A percentile compares a stretch with the other conserved stretches of the same genome.
These are phyloP conservation scores for Holothuria leucospilota DNA, from an alignment of 53 echinoderm and acorn worm genomes.

Conservation along the genomic window DNA sequence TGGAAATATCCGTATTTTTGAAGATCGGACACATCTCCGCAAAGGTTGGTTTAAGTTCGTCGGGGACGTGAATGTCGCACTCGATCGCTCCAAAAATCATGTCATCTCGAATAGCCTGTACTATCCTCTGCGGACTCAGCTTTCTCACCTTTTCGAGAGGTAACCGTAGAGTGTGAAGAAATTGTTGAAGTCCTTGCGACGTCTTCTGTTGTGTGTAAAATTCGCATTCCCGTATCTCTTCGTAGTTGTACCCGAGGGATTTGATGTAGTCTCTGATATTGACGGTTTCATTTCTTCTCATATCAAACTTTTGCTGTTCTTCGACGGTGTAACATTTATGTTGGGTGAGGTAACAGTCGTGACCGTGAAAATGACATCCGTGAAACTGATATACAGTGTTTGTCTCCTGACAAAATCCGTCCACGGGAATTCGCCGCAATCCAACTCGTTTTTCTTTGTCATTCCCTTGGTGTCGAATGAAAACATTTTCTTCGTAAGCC, in stretches of 20 bases:
- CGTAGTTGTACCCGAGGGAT: no score
- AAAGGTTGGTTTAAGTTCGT: no score
- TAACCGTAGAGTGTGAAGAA: no score
- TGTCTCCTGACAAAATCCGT: no score
- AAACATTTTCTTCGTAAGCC: neutral
- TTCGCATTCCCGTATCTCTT: conserved; percentile 49
- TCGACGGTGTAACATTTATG: neutral
- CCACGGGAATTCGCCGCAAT: no score
- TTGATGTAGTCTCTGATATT: conserved; percentile 44
- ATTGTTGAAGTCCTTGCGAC: neutral
- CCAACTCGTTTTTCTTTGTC: no score
- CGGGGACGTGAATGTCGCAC: no score
- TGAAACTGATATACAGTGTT: conserved; percentile 70
- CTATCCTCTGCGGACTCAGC: conserved; percentile 8
- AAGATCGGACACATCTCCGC: no score
- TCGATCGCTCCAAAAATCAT: no score
- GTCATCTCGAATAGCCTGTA: conserved; percentile 29
- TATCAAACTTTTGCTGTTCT: neutral
- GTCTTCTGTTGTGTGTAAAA: no score
- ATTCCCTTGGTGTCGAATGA: no score
- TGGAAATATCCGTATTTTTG: no score
- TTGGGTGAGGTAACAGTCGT: conserved; percentile 22
- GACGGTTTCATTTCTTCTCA: neutral
- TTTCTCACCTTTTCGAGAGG: neutral
- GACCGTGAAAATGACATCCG: conserved; percentile 62